Base-by-base conservation (phyloP, 2,797 vertebrate genomes). In the Pelochelys cantorii region DNA sequence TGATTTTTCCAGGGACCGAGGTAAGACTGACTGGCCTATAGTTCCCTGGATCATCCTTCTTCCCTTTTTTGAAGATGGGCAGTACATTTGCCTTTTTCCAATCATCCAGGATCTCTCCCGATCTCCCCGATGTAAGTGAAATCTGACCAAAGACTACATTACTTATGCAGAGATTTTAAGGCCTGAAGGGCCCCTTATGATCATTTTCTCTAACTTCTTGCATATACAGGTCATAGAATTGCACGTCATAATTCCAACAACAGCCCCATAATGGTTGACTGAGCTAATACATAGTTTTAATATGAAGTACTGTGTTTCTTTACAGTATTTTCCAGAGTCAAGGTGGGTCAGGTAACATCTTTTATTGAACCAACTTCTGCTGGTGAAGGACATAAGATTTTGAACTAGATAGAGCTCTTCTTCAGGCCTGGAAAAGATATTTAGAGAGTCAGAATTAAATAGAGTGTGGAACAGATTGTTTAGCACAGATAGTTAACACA, bases 81-180 rank as follows among this genome's bases (percentile, higher is more conserved):
- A 42, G 5, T 42, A 42, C 42, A 42, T 42, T 42, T 42, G 42
- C 6, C 42, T 42, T 42, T 42, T 42, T 42, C 42, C 42, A 42
- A 42, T 42, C 42, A 42, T 42, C 42, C 42, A 6, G 42, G 42
- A 42, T 42, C 42, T 42, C 42, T 42, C 42, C 42, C 42, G 42
- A 42, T 42, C 42, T 42, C 42, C 42, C 42, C 42, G 42, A 68
- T 2, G 2, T 65, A 83, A 85, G 4, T 0, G 2, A 80, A 95
- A 90, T 60, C 56, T 48, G 9, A 31, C 74, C 22, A 78, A 55
- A 53, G 9, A 4, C 53, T 52, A 37, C 22, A 18, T 75, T 23
- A 85, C 12, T 79, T 80, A 8, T 18, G 78, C 75, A 13, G 11
- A n/a, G n/a, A 34, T 83, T 95, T 90, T 52, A 59, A 78, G 57